phyloP scores from a whole-genome alignment of 2,797 vertebrate species.

The Odontamblyopus rebecca region DNA sequence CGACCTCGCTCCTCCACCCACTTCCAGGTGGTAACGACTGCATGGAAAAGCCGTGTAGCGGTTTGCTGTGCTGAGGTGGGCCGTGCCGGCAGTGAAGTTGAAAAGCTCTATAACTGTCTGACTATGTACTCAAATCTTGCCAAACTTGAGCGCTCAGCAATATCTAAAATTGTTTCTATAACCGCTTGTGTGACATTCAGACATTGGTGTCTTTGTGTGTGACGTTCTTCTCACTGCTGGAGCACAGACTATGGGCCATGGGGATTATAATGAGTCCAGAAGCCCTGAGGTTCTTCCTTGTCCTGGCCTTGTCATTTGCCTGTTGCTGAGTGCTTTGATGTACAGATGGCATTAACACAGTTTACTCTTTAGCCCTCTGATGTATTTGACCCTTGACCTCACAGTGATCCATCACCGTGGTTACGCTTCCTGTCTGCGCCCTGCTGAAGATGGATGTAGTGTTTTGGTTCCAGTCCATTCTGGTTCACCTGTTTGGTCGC shows the following conservation, averaged over 20 bases:
- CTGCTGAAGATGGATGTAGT: slow-evolving; percentile 51
- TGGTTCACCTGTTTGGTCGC: slow-evolving; percentile 18
- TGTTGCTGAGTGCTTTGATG: slow-evolving; percentile 9
- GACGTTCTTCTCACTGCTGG: not conserved
- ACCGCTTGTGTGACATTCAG: too few relatives aligned
- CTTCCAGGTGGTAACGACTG: too few relatives aligned
- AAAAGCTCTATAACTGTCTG: too few relatives aligned
- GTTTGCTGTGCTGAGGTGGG: too few relatives aligned
- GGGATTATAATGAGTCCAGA: slow-evolving; percentile 14
- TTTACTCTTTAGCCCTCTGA: slow-evolving; percentile 20
- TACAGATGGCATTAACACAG: slow-evolving; percentile 10
- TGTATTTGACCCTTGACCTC: slow-evolving; percentile 19
- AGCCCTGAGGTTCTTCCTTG: not conserved
- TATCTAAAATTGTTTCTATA: too few relatives aligned
- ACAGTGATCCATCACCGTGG: slow-evolving; percentile 27
- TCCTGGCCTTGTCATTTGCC: not conserved
- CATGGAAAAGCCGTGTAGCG: too few relatives aligned
- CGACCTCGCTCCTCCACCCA: too few relatives aligned
- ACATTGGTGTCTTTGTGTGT: not conserved
- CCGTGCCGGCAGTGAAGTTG: too few relatives aligned
- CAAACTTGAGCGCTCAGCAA: too few relatives aligned
- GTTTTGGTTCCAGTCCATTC: slow-evolving; percentile 40
- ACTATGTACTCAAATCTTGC: too few relatives aligned
- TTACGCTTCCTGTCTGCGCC: slow-evolving; percentile 7
- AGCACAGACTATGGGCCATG: not conserved